Conservation (phyloP, 2,797 vertebrate species). For the Lithobates pipiens region DNA sequence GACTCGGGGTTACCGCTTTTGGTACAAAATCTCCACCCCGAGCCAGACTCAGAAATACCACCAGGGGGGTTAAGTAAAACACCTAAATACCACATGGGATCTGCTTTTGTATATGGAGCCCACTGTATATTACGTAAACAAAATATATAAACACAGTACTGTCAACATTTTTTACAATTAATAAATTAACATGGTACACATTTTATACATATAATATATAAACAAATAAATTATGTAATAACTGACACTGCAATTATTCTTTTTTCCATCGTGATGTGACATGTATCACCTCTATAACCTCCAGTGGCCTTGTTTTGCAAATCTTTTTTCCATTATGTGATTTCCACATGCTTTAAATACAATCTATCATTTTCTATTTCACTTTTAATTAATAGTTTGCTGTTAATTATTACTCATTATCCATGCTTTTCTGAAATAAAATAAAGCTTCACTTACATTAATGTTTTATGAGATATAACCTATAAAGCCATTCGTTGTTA, state of each 20-base stretch:
- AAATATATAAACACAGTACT: too few species aligned
- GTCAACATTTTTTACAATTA: too few species aligned
- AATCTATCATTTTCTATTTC: slow-evolving; percentile 18
- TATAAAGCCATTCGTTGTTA: slow-evolving; percentile 47
- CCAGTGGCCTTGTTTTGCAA: background rate
- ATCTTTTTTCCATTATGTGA: background rate
- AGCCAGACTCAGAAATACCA: too few species aligned
- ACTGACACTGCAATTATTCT: background rate
- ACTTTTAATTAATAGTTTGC: slow-evolving; percentile 53
- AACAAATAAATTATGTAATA: background rate
- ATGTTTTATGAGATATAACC: slow-evolving; percentile 41
- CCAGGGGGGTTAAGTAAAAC: too few species aligned
- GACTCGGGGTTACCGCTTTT: too few species aligned
- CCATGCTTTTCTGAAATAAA: slow-evolving; percentile 32
- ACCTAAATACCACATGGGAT: too few species aligned
- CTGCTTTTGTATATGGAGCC: too few species aligned
- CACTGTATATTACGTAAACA: too few species aligned
- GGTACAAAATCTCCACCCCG: too few species aligned
- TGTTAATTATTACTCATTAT: slow-evolving; percentile 56
- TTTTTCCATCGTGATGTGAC: background rate
- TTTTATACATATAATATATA: background rate
- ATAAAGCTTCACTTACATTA: slow-evolving; percentile 49
- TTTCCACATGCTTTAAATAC: slow-evolving; percentile 12
- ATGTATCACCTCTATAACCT: background rate
- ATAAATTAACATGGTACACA: background rate